These are phyloP conservation scores for Heliconius congener DNA, from an alignment of 1,140 invertebrate species.

Conservation along the genomic window DNA sequence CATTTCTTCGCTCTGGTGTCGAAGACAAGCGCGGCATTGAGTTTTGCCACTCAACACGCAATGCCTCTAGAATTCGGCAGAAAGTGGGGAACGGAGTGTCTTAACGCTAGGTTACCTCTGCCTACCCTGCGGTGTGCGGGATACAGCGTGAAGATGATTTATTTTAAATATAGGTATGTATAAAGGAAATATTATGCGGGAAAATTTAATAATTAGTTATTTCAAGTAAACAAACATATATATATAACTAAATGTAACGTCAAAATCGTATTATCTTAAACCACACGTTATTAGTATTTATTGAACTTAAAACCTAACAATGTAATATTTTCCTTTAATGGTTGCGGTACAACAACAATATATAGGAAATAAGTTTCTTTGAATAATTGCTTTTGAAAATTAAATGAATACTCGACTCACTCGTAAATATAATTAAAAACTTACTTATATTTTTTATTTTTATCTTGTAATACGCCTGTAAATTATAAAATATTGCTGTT, in stretches of 20 bases:
- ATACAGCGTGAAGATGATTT: too few relatives aligned
- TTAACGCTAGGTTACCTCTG: too few relatives aligned
- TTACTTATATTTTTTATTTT: background rate
- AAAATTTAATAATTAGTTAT: background rate
- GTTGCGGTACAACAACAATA: background rate
- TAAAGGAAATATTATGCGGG: too few relatives aligned
- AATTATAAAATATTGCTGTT: too few relatives aligned
- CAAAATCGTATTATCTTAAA: background rate
- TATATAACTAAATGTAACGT: background rate
- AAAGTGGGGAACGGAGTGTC: too few relatives aligned
- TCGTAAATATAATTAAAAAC: background rate
- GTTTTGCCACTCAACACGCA: too few relatives aligned
- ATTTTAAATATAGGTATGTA: too few relatives aligned
- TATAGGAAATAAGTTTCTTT: background rate
- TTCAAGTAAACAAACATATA: background rate
- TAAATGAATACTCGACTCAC: background rate
- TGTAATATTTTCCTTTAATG: background rate
- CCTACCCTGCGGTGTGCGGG: too few relatives aligned
- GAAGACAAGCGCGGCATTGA: too few relatives aligned
- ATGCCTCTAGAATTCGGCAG: too few relatives aligned
- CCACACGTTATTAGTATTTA: background rate
- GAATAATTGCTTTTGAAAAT: conserved; percentile 11
- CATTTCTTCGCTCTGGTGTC: too few relatives aligned
- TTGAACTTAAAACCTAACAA: background rate
- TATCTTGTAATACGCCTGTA: background rate